A percentile compares a stretch with the other conserved stretches of the same genome.
Conservation (phyloP, 1,140 invertebrate genomes). For the Mesaphorura yosii region DNA sequence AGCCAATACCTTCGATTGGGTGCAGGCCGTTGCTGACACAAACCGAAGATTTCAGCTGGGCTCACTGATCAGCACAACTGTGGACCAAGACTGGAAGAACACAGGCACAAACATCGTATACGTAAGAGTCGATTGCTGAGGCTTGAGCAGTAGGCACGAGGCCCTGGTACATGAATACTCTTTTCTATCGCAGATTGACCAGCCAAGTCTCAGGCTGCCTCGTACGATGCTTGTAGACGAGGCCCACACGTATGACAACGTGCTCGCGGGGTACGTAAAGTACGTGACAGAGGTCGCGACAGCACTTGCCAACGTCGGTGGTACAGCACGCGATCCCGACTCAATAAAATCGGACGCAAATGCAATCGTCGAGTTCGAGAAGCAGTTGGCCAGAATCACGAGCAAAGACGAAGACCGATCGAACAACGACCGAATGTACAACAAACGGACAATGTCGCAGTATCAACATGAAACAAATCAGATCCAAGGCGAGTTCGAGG, state of each 20-base stretch:
- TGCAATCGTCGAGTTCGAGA: slow-evolving; percentile 72
- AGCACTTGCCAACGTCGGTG: slow-evolving; percentile 20
- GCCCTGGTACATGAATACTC: not conserved
- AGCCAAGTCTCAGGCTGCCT: slow-evolving; percentile 72
- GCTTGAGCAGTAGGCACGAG: not conserved
- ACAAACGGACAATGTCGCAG: slow-evolving; percentile 42
- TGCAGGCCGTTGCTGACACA: slow-evolving; percentile 59
- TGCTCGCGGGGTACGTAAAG: slow-evolving; percentile 63
- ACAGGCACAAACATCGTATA: slow-evolving; percentile 75
- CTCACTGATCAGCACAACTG: slow-evolving; percentile 67
- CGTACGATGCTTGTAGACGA: slow-evolving; percentile 70
- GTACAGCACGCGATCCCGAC: slow-evolving; percentile 26
- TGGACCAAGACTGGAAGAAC: slow-evolving; percentile 78
- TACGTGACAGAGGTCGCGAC: slow-evolving; percentile 57
- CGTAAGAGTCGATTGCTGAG: slow-evolving; percentile 36
- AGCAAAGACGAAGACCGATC: slow-evolving; percentile 42
- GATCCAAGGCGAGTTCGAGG: not conserved
- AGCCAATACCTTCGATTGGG: slow-evolving; percentile 53
- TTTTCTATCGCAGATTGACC: slow-evolving; percentile 60
- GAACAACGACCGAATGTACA: slow-evolving; percentile 44
- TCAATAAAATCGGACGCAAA: slow-evolving; percentile 58
- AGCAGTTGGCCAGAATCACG: slow-evolving; percentile 54
- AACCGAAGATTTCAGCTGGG: slow-evolving; percentile 66
- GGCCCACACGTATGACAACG: slow-evolving; percentile 46
- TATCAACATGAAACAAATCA: slow-evolving; percentile 37